Conservation (phyloP, 2,113 vertebrate genomes). For the Vimba vimba region DNA sequence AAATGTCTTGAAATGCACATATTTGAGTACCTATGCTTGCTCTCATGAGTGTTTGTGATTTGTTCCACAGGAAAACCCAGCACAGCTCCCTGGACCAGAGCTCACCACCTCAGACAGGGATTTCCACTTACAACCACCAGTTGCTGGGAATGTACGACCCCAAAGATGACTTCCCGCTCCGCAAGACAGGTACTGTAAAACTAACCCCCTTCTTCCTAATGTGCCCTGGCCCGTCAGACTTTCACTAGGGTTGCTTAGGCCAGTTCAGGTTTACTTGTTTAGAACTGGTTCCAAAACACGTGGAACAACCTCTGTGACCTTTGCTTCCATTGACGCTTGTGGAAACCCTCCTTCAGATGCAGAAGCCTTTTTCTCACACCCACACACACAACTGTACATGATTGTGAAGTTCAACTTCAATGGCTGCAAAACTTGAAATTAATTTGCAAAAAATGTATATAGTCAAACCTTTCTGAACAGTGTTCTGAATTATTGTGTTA, state of each 20-base stretch:
- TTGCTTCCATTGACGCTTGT: constrained; percentile 10
- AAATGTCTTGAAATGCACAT: constrained; percentile 33
- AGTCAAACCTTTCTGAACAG: background rate
- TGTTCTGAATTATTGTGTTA: too few relatives aligned
- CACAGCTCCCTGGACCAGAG: constrained; percentile 98
- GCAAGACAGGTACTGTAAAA: constrained; percentile 88
- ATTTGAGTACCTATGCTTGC: constrained; percentile 4
- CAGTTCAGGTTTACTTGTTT: background rate
- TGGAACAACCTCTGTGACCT: constrained; percentile 13
- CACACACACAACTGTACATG: constrained; percentile 1
- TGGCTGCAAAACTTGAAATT: background rate
- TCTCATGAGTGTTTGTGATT: constrained; percentile 35
- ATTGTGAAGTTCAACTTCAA: background rate
- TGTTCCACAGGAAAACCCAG: constrained; percentile 88
- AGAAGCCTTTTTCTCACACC: constrained; percentile 5
- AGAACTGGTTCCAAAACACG: background rate
- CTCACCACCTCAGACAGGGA: constrained; percentile 90
- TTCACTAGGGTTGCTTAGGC: background rate
- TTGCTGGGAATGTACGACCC: constrained; percentile 93
- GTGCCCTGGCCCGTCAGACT: background rate
- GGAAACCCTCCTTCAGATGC: background rate
- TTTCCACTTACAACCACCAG: constrained; percentile 90
- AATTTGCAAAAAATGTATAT: background rate
- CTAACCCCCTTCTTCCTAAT: background rate
- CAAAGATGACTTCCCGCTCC: constrained; percentile 96